phyloP scores from a whole-genome alignment of 2,797 vertebrate species.

The Sternotherus odoratus region DNA sequence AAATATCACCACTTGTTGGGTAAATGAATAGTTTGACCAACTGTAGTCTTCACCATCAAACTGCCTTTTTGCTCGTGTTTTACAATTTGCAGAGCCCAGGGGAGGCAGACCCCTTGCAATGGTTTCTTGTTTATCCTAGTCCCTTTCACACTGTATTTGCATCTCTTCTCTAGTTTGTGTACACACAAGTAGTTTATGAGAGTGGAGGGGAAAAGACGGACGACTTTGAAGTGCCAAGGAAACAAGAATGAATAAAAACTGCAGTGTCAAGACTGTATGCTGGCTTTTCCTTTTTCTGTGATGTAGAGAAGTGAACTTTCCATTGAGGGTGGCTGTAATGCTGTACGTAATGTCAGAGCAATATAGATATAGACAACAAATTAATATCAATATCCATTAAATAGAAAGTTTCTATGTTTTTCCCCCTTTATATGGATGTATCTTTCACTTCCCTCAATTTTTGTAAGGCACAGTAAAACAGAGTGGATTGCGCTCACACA shows the following conservation, averaged over 20 bases:
- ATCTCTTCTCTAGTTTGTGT: background rate
- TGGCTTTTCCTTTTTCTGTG: background rate
- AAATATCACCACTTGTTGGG: background rate
- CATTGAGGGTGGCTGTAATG: background rate
- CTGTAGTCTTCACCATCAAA: background rate
- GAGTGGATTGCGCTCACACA: background rate
- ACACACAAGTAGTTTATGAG: background rate
- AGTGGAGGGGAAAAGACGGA: conserved; percentile 1
- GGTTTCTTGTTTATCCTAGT: conserved; percentile 1
- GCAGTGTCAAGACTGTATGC: background rate
- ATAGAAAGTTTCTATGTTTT: background rate
- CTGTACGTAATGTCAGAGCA: background rate
- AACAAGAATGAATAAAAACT: conserved; percentile 14
- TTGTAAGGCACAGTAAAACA: background rate
- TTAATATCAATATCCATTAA: background rate
- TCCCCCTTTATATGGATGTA: background rate
- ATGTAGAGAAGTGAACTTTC: background rate
- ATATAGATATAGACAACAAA: background rate
- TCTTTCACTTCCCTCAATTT: background rate
- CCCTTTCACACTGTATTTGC: background rate
- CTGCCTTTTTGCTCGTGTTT: background rate
- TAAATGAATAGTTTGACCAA: background rate
- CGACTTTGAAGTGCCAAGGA: background rate
- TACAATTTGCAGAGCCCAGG: background rate
- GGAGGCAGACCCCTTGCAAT: background rate